Percentiles rank a stretch among this genome's conserved stretches.
Conservation (phyloP, 2,113 vertebrate species). For the Hemibagrus wyckioides region DNA sequence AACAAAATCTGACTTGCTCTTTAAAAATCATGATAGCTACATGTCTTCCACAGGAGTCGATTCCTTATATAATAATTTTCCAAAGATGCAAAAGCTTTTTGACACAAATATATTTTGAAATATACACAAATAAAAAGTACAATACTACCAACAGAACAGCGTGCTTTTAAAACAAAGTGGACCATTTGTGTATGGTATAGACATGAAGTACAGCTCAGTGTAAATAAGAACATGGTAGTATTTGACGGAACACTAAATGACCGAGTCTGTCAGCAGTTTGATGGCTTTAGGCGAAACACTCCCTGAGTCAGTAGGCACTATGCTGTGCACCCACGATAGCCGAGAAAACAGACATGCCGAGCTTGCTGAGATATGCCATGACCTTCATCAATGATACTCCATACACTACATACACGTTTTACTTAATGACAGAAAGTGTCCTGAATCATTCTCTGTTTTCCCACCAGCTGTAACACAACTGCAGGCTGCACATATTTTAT, state of each 20-base stretch:
- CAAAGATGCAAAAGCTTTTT: background rate
- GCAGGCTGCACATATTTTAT: slow-evolving; percentile 34
- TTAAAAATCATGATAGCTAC: background rate
- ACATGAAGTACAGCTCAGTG: background rate
- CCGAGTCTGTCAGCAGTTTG: background rate
- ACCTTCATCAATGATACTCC: background rate
- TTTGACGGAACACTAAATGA: background rate
- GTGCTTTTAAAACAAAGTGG: background rate
- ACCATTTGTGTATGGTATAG: background rate
- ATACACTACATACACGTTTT: background rate
- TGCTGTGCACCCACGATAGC: background rate
- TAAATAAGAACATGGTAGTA: background rate
- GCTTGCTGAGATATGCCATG: background rate
- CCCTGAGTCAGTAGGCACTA: background rate
- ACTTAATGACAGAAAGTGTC: background rate
- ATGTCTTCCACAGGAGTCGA: background rate
- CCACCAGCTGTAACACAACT: slow-evolving; percentile 11
- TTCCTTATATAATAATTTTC: background rate
- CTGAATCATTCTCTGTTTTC: background rate
- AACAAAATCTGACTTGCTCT: background rate
- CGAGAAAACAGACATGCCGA: background rate
- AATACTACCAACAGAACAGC: background rate
- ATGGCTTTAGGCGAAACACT: background rate
- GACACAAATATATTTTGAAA: background rate
- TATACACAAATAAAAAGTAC: background rate